Conservation (phyloP, 53 echinoderm and acorn worm species). For the Paelopatides confundens region DNA sequence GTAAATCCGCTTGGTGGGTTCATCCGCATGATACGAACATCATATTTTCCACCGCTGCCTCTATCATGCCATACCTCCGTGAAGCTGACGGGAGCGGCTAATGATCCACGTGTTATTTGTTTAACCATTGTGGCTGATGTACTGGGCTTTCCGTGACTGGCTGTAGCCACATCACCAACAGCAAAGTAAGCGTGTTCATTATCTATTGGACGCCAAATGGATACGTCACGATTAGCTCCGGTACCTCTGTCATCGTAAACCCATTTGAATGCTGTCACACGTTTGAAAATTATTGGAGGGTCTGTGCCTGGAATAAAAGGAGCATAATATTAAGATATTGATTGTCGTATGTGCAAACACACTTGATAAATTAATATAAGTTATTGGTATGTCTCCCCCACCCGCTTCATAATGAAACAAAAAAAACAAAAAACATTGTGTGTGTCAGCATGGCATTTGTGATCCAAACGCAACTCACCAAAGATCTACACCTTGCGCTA, state of each 20-base stretch:
- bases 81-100: neutral
- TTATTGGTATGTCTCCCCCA: no score
- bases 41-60: constrained; percentile 10
- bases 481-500: no score
- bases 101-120: neutral
- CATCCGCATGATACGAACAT: neutral
- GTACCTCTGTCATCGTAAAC: neutral
- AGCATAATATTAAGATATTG: no score
- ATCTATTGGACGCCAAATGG: neutral
- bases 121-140: neutral
- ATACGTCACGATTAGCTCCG: neutral
- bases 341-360: no score
- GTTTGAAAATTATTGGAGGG: neutral
- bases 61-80: constrained; percentile 18
- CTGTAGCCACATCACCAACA: neutral
- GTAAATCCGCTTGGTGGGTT: neutral
- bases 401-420: no score
- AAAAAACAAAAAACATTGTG: no score
- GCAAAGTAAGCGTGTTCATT: neutral
- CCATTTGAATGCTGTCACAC: neutral
- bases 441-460: no score
- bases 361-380: no score
- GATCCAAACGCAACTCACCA: no score
- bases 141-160: neutral
- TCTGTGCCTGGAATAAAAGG: neutral